Percentiles rank a stretch among this genome's conserved stretches.
Conservation (phyloP, 37 sponge, comb jelly and placozoan species). For the Beroe ovata region DNA sequence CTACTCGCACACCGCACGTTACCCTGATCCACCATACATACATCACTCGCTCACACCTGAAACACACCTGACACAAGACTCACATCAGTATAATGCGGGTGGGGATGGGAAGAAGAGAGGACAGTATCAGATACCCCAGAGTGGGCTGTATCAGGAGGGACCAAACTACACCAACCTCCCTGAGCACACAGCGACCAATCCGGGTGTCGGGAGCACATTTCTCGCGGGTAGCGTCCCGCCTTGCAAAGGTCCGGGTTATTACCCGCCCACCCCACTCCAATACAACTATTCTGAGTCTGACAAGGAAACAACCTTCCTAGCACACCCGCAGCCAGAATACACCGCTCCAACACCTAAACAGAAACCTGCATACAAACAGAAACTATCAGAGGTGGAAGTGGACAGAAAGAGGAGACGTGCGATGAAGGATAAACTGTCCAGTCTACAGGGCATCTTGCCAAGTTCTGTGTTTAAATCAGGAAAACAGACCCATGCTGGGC, state of each 20-base stretch:
- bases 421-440: background rate
- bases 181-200: background rate
- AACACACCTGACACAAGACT: background rate
- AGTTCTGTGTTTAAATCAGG: too few species aligned
- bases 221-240: background rate
- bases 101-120: background rate
- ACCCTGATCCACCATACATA: background rate
- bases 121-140: background rate
- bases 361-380: slow-evolving; percentile 9
- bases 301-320: background rate
- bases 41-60: background rate
- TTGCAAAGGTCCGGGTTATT: slow-evolving; percentile 43
- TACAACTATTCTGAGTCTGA: background rate
- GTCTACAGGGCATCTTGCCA: background rate
- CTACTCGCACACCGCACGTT: background rate
- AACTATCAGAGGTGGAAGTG: slow-evolving; percentile 12
- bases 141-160: background rate
- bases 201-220: background rate
- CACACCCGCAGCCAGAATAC: background rate
- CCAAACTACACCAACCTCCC: background rate
- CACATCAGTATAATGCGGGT: background rate
- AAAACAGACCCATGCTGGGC: slow-evolving; percentile 17
- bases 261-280: slow-evolving; percentile 61
- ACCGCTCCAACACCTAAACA: background rate
- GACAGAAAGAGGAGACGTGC: slow-evolving; percentile 65